Evolutionary conservation across 1,140 invertebrate species (phyloP).

Genomic region (Pogonomyrmex californicus): DNA sequence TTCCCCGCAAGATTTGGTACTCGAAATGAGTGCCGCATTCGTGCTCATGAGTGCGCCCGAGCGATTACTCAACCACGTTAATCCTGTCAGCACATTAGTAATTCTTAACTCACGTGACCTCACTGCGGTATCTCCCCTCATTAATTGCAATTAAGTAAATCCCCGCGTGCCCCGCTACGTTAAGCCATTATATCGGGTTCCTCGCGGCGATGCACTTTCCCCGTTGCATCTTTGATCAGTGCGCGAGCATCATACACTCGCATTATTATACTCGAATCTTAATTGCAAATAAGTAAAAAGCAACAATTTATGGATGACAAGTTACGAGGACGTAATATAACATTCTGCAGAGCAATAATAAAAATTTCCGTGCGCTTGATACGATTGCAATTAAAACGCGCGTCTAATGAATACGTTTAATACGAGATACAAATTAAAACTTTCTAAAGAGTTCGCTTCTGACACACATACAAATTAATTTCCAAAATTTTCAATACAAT

Average conservation of each 20-base stretch:
- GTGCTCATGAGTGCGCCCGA: neutral
- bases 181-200: constrained; percentile 80
- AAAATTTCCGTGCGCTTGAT: neutral
- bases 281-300: constrained; percentile 10
- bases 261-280: constrained; percentile 5
- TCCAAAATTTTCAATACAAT: neutral
- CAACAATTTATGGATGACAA: neutral
- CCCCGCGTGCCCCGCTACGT: constrained; percentile 71
- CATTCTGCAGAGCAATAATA: constrained; percentile 2
- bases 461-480: neutral
- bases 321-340: neutral
- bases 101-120: constrained; percentile 83
- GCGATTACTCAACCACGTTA: constrained; percentile 85
- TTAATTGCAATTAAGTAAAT: constrained; percentile 87
- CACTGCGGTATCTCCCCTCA: constrained; percentile 84
- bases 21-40: constrained; percentile 11
- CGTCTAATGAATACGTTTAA: neutral
- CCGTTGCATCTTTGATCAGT: neutral
- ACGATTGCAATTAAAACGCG: neutral
- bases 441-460: neutral
- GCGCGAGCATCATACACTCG: neutral
- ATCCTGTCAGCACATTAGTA: constrained; percentile 85
- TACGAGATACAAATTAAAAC: neutral
- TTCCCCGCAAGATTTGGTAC: constrained; percentile 11
- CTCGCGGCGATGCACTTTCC: constrained; percentile 58